Conservation (phyloP, 2,113 vertebrate species). For the Turdus rufiventris region DNA sequence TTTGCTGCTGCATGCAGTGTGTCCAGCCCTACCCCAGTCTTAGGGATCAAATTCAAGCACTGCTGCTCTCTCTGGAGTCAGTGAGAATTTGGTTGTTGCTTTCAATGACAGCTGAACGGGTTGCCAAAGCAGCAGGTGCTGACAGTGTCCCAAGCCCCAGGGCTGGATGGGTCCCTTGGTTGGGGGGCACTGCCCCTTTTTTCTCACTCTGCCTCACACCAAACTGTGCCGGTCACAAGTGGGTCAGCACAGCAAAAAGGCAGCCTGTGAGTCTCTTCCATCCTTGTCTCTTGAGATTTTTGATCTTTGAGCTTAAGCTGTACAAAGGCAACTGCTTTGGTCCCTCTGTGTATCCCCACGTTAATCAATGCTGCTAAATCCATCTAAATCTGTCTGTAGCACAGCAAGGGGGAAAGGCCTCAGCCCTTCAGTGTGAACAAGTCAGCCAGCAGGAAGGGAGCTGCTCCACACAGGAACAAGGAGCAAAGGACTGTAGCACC, state of each 20-base stretch:
- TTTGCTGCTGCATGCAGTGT: neutral
- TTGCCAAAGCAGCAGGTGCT: neutral
- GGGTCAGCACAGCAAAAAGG: neutral
- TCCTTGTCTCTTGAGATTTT: neutral
- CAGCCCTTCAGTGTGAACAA: neutral
- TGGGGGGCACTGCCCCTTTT: neutral
- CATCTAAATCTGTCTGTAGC: neutral
- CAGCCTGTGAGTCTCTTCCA: neutral
- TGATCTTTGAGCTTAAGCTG: neutral
- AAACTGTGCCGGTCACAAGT: neutral
- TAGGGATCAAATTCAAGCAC: neutral
- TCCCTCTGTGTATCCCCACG: neutral
- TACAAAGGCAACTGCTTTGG: neutral
- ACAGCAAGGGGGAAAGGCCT: neutral
- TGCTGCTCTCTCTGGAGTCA: neutral
- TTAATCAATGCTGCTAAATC: slow-evolving; percentile 14
- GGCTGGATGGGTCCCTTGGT: rapidly evolving
- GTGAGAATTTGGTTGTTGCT: neutral
- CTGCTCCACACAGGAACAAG: neutral
- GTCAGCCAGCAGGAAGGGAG: neutral
- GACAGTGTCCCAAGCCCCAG: rapidly evolving
- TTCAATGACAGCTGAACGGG: neutral
- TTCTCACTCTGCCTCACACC: neutral
- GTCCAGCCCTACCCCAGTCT: neutral
- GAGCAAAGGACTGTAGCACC: neutral